phyloP scores from a whole-genome alignment of 2,888 invertebrate species.

The Eristalinus sepulchralis region DNA sequence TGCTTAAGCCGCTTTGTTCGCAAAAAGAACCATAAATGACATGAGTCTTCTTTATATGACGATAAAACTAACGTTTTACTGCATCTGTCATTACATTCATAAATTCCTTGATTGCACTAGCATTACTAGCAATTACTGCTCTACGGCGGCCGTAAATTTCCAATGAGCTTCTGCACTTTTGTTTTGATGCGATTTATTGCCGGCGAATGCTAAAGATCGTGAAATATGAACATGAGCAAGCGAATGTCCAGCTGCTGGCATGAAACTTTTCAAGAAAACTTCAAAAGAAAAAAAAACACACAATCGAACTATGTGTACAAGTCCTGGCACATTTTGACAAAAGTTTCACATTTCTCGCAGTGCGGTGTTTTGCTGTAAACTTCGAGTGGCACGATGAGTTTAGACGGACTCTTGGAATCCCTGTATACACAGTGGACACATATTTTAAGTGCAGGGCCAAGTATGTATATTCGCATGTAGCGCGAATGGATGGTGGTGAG shows the following conservation, averaged over 20 bases:
- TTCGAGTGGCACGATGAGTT: conserved; percentile 19
- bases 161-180: conserved; percentile 28
- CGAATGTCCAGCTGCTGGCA: background rate
- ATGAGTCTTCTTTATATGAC: background rate
- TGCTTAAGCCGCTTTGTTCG: background rate
- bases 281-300: background rate
- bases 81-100: conserved; percentile 1
- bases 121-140: conserved; percentile 43
- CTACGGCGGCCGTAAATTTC: conserved; percentile 41
- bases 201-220: background rate
- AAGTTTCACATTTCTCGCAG: conserved; percentile 24
- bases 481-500: conserved; percentile 5
- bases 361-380: background rate
- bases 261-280: background rate
- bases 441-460: conserved; percentile 55
- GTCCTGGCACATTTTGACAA: background rate
- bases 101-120: conserved; percentile 50
- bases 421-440: conserved; percentile 3
- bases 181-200: conserved; percentile 29
- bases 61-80: conserved; percentile 6
- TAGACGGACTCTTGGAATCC: conserved; percentile 29
- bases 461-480: background rate
- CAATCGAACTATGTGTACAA: background rate
- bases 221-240: background rate
- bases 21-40: background rate